Evolutionary conservation across 2,797 vertebrate species (phyloP).

Genomic region (Chloroceryle amazona): DNA sequence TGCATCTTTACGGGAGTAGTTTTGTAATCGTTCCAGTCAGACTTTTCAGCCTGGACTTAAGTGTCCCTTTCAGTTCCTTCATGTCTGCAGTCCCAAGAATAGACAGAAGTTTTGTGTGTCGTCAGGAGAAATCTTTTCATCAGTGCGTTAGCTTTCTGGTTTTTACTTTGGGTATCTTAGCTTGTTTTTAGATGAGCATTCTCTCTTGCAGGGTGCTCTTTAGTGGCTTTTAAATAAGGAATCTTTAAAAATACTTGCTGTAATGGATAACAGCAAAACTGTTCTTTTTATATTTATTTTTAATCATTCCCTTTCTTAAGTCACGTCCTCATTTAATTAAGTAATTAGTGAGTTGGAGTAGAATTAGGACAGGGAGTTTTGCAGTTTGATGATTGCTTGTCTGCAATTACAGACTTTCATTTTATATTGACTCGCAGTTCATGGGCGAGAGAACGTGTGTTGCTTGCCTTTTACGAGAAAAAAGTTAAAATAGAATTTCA

Average conservation of each 20-base stretch:
- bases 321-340: not conserved
- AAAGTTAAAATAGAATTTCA: constrained; percentile 28
- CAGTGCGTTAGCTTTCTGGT: not conserved
- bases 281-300: not conserved
- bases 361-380: not conserved
- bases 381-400: not conserved
- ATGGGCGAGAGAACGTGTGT: not conserved
- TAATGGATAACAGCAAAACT: not conserved
- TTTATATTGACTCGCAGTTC: not conserved
- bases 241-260: not conserved
- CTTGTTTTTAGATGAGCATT: not conserved
- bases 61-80: not conserved
- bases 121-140: not conserved
- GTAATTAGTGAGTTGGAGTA: not conserved
- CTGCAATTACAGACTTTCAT: not conserved
- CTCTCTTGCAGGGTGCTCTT: not conserved
- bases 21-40: not conserved
- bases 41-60: not conserved
- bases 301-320: not conserved
- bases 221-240: not conserved
- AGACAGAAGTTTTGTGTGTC: not conserved
- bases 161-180: not conserved
- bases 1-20: not conserved
- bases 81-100: accelerated
- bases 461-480: not conserved